Evolutionary conservation across 2,888 invertebrate species (phyloP), one percentile per base, ranked within the genome.

Genomic region (Amblyjoppa fuscipennis): DNA sequence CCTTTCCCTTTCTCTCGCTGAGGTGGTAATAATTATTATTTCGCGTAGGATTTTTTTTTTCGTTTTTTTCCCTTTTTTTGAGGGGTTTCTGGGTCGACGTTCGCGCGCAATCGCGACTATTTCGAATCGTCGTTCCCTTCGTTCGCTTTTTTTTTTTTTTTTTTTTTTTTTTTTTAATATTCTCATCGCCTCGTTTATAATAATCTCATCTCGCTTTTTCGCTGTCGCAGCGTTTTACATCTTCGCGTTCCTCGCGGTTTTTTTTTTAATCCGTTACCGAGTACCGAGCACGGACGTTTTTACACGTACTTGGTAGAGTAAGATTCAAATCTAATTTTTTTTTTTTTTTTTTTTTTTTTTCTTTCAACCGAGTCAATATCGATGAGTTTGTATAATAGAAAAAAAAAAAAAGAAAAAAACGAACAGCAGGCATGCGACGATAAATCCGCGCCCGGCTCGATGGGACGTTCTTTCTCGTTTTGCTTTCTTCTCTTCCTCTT

Each of bases 391-490:
- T 34, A 28, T 38, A 28, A 59, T 56, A 11, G n/a, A 49, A 56
- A 13, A 64, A 51, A 61, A 16, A 51, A 51, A 70, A 75, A 59
- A 7, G 41, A 38, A 45, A 64, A 64, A 71, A 28, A 45, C 31
- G n/a, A 34, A 64, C n/a, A 64, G 6, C 64, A 56, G 25, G 7
- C 20, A 25, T 64, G 31, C 64, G 64, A 11, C 28, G 6, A 31
- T 25, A 64, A 88, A 88, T 87, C 78, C 87, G 81, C 84, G 83
- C 84, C 84, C 75, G 83, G 83, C 70, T 86, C 87, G 85, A 87
- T n/a, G 31, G 28, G 69, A 68, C 45, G 11, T 61, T 61, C 38
- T 71, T 51, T 49, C 85, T 88, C 85, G 75, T 79, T 70, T 82
- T 86, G 91, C 91, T 91, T 91, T 41, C 11, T 41, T 5, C 5